Conservation (phyloP, 2,888 invertebrate species). For the Plagodis pulveraria region DNA sequence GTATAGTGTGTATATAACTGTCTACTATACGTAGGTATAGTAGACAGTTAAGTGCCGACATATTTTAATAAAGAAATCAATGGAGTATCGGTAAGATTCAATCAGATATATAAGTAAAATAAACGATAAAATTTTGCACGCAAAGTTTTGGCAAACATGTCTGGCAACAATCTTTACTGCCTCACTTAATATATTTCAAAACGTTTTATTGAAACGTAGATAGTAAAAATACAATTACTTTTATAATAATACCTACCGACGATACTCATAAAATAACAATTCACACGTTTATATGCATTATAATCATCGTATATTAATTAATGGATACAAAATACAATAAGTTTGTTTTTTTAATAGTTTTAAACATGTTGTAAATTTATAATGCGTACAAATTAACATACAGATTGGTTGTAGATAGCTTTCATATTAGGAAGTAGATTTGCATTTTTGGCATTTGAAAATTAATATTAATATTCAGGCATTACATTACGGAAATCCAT, state of each 20-base stretch:
- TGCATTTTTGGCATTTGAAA: too few species aligned
- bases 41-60: too few species aligned
- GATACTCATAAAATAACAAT: not conserved
- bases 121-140: conserved; percentile 1
- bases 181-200: conserved; percentile 18
- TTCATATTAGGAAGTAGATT: too few species aligned
- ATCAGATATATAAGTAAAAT: not conserved
- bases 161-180: conserved; percentile 4
- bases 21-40: too few species aligned
- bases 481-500: too few species aligned
- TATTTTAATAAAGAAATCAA: not conserved
- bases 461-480: too few species aligned
- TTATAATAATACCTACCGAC: conserved; percentile 1
- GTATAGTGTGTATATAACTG: too few species aligned
- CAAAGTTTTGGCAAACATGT: conserved; percentile 9
- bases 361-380: too few species aligned
- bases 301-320: not conserved
- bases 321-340: not conserved
- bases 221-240: conserved; percentile 1
- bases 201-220: conserved; percentile 7
- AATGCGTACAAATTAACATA: too few species aligned
- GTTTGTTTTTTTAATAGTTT: too few species aligned
- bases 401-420: too few species aligned
- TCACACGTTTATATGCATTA: not conserved
- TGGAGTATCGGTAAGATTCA: too few species aligned